phyloP scores from a whole-genome alignment of 1,140 invertebrate species.

The Drosophila murphyi region DNA sequence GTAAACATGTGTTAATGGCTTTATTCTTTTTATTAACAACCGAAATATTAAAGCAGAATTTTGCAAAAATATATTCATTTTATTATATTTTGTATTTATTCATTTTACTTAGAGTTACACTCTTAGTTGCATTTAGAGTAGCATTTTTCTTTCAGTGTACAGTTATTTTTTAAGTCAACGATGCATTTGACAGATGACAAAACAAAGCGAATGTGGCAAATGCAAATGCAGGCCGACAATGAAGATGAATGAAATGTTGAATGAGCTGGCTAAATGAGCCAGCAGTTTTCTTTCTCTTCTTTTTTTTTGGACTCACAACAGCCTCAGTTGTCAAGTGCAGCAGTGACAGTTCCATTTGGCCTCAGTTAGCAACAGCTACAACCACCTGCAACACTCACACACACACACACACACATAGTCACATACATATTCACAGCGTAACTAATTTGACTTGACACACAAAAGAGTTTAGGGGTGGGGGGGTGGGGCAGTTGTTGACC shows the following conservation, averaged over 20 bases:
- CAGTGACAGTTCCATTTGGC: constrained; percentile 59
- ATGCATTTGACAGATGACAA: constrained; percentile 77
- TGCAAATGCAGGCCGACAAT: constrained; percentile 64
- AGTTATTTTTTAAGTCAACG: constrained; percentile 20
- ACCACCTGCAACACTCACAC: constrained; percentile 59
- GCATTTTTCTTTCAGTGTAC: no score
- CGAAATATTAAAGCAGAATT: no score
- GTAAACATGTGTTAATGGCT: no score
- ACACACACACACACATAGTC: background rate
- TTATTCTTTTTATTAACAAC: no score
- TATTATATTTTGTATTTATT: no score
- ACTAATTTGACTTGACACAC: constrained; percentile 69
- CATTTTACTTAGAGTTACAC: no score
- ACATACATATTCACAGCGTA: constrained; percentile 47
- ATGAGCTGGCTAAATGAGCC: constrained; percentile 21
- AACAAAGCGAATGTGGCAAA: constrained; percentile 57
- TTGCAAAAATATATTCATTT: no score
- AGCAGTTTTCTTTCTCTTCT: constrained; percentile 41
- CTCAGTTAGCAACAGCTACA: constrained; percentile 53
- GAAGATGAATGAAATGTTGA: constrained; percentile 66
- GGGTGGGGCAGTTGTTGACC: background rate
- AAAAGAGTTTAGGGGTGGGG: constrained; percentile 8
- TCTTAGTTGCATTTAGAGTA: no score
- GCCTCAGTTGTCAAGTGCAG: constrained; percentile 41
- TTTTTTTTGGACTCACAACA: background rate